These are phyloP conservation scores for Terrapene triunguis DNA, from an alignment of 2,113 vertebrate species.

Conservation along the genomic window DNA sequence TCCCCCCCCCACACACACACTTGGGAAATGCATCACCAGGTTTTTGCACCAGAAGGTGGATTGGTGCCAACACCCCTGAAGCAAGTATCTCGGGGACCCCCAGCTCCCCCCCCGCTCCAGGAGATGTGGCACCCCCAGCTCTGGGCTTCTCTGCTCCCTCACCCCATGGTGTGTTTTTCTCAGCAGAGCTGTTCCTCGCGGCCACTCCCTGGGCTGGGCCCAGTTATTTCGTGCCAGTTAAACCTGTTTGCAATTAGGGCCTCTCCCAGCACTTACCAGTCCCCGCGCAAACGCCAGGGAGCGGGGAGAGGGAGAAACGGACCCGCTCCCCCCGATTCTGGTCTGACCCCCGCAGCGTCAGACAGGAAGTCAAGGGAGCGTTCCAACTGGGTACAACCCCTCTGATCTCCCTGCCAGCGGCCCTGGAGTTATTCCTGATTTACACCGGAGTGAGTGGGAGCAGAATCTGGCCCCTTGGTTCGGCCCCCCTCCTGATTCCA, in stretches of 20 bases:
- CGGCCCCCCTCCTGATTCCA: background rate
- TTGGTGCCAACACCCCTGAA: background rate
- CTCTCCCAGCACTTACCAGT: conserved; percentile 36
- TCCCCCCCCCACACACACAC: background rate
- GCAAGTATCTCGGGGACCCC: background rate
- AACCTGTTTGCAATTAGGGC: conserved; percentile 48
- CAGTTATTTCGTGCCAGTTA: conserved; percentile 31
- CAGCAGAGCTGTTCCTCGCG: background rate
- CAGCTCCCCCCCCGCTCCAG: too few relatives aligned
- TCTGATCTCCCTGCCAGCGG: background rate
- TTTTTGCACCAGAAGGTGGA: background rate
- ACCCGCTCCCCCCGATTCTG: background rate
- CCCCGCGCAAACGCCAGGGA: conserved; percentile 1
- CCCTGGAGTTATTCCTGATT: background rate
- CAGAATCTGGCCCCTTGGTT: background rate
- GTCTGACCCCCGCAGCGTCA: background rate
- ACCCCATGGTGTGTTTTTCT: background rate
- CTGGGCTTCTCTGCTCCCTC: background rate
- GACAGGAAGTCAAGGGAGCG: background rate
- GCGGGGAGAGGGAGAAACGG: background rate
- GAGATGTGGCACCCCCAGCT: background rate
- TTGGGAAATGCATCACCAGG: background rate
- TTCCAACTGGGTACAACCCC: background rate
- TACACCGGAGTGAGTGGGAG: background rate
- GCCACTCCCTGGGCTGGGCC: conserved; percentile 33